Percentiles rank a stretch among this genome's conserved stretches.
phyloP scores from a whole-genome alignment of 2,113 vertebrate species.

The Callaeas wilsoni region DNA sequence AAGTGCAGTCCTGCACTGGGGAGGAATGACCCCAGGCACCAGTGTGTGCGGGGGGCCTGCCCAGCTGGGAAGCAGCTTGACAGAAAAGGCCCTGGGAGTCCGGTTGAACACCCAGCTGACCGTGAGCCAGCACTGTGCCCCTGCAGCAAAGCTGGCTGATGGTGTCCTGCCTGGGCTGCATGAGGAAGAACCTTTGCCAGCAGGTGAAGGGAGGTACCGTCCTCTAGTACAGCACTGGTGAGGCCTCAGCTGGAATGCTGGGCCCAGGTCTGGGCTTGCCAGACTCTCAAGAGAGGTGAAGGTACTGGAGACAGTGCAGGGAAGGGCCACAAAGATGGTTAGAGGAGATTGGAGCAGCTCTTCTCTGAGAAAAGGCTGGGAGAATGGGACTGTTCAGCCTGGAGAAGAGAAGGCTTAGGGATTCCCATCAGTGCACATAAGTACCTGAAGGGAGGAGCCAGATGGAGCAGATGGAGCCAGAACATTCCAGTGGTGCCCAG shows the following conservation, averaged over 20 bases:
- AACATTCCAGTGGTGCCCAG: neutral
- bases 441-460: neutral
- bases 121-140: neutral
- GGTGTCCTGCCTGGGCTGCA: neutral
- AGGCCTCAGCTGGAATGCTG: neutral
- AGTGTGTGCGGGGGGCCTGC: rapidly evolving
- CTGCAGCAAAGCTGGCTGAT: neutral
- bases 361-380: neutral
- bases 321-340: neutral
- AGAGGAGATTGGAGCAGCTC: neutral
- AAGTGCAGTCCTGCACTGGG: neutral
- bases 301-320: neutral
- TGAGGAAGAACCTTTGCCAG: neutral
- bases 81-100: neutral
- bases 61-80: neutral
- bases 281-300: neutral
- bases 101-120: neutral
- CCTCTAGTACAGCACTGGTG: neutral
- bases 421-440: neutral
- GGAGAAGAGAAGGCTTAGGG: neutral
- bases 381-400: neutral
- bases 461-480: neutral
- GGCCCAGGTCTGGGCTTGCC: neutral
- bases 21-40: neutral
- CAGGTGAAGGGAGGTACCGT: neutral